These are phyloP conservation scores for Amazonetta brasiliensis DNA, from an alignment of 2,797 vertebrate species.

Conservation along the genomic window DNA sequence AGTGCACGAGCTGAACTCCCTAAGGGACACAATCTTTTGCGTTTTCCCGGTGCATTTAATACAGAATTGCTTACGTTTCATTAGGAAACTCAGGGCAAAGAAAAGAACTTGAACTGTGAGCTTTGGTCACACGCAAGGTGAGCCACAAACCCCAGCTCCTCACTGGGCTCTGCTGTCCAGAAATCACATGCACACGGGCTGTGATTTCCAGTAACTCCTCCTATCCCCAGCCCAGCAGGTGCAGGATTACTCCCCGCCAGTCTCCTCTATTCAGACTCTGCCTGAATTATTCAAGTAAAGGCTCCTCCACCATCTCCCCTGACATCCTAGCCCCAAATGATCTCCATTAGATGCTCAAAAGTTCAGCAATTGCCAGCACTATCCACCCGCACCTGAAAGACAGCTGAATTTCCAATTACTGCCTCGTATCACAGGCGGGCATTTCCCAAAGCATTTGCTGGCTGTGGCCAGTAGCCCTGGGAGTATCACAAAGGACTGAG, in stretches of 20 bases:
- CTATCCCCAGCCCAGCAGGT: not conserved
- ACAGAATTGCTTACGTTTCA: not conserved
- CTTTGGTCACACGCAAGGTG: not conserved
- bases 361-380: not conserved
- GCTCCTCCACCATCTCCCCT: not conserved
- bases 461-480: not conserved
- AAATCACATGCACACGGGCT: fast-evolving
- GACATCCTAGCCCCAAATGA: not conserved
- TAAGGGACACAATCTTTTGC: not conserved
- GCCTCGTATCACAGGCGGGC: not conserved
- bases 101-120: not conserved
- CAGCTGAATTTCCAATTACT: not conserved
- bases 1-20: not conserved
- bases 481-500: not conserved
- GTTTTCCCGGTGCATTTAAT: not conserved
- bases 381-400: fast-evolving
- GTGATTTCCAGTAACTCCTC: not conserved
- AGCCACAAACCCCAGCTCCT: not conserved
- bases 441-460: not conserved
- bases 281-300: slow-evolving; percentile 13
- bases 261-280: not conserved
- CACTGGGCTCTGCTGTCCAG: not conserved
- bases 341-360: not conserved
- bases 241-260: not conserved
- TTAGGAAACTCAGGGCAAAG: not conserved